Evolutionary conservation across 2,797 vertebrate genomes (phyloP), one percentile per base, ranked within the genome.

Genomic region (Acestrorhynchus altus): DNA sequence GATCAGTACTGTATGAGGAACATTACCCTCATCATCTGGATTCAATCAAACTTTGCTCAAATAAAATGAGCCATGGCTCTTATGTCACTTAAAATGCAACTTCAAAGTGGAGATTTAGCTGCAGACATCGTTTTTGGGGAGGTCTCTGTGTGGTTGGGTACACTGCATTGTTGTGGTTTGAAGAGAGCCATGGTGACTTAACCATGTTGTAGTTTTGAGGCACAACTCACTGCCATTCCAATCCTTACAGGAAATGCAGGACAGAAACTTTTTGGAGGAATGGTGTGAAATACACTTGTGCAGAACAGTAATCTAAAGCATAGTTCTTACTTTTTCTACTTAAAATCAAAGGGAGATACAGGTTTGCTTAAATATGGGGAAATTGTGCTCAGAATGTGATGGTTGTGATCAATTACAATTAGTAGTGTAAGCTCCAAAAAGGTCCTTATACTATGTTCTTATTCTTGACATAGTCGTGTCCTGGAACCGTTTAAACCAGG

Each of bases 141-240:
- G 89, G 88, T 85, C 84, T 88, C 83, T 87, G 76, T 78, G 91
- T 90, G 91, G 90, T 82, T 44, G 69, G 82, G 60, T 69, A 77
- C 54, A 76, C 59, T 61, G 78, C 54, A 82, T 87, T 80, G 77
- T 22, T 39, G 87, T 80, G 88, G 90, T 91, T 89, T 78, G 69
- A 81, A 81, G 59, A 74, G 71, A 86, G 87, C 83, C 87, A 71
- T 86, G 85, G 83, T 78, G 86, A 85, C 88, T 87, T 89, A 84
- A 88, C 89, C 85, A 22, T 85, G 83, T 12, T 87, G 88, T 88
- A 92, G 87, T 78, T 87, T 75, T 90, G 90, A 88, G 86, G 84
- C 49, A 76, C 16, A 59, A 63, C 42, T 81, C 52, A 70, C 74
- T 78, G 68, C 42, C 75, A 77, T 82, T 52, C 76, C 35, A 54